phyloP scores from a whole-genome alignment of 2,888 invertebrate species.

The Drosophila prostipennis region DNA sequence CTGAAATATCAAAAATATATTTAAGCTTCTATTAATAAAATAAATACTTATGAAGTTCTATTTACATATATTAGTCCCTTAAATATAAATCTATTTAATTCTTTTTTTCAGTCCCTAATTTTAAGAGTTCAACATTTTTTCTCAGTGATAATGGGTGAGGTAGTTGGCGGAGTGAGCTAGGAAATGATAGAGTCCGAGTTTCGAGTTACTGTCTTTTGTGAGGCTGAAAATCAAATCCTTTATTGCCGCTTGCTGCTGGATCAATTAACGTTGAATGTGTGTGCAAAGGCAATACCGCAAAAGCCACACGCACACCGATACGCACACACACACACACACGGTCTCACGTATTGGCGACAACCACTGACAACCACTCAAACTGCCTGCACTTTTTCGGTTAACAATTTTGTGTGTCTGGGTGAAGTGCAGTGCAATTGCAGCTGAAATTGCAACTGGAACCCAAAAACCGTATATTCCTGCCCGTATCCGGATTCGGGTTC shows the following conservation, averaged over 20 bases:
- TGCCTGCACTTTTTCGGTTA: constrained; percentile 75
- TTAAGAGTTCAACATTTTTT: not conserved
- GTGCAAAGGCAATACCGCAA: constrained; percentile 76
- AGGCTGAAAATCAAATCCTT: constrained; percentile 77
- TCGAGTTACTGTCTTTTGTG: constrained; percentile 68
- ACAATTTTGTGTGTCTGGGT: constrained; percentile 53
- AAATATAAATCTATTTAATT: too few relatives aligned
- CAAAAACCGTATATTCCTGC: not conserved
- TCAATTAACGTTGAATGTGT: constrained; percentile 79
- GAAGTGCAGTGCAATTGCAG: constrained; percentile 76
- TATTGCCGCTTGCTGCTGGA: constrained; percentile 78
- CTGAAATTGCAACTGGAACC: constrained; percentile 47
- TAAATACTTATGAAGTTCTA: too few relatives aligned
- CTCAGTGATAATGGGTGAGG: not conserved
- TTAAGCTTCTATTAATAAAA: too few relatives aligned
- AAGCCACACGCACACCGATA: constrained; percentile 55
- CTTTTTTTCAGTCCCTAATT: too few relatives aligned
- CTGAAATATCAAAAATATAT: not conserved
- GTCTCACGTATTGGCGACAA: constrained; percentile 48
- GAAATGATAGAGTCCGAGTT: constrained; percentile 46
- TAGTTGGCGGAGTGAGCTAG: constrained; percentile 13
- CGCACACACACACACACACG: constrained; percentile 6
- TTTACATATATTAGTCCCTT: too few relatives aligned
- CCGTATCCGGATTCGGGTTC: constrained; percentile 11
- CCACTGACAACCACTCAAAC: constrained; percentile 75